phyloP scores from a whole-genome alignment of 1,140 invertebrate species.

The Drosophila equinoxialis region DNA sequence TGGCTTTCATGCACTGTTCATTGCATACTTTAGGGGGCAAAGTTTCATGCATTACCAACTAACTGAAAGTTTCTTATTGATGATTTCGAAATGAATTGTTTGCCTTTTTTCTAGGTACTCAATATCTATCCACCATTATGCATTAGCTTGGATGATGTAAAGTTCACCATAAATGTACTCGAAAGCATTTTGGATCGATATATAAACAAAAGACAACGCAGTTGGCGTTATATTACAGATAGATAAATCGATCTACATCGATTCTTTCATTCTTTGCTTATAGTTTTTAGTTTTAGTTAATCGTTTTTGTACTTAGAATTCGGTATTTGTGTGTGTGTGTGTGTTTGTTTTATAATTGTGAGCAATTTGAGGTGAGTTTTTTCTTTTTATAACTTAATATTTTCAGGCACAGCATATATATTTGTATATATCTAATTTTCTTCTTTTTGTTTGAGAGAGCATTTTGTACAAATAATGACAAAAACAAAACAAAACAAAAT shows the following conservation, averaged over 20 bases:
- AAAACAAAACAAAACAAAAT: neutral
- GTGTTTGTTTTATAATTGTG: neutral
- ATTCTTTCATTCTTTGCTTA: neutral
- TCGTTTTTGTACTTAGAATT: neutral
- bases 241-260: neutral
- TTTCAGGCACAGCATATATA: neutral
- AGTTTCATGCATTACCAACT: neutral
- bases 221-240: conserved; percentile 47
- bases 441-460: neutral
- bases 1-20: too few species aligned
- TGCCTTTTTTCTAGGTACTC: conserved; percentile 87
- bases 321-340: neutral
- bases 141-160: conserved; percentile 92
- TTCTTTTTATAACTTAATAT: neutral
- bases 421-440: neutral
- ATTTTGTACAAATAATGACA: conserved; percentile 10
- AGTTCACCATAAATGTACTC: conserved; percentile 88
- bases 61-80: conserved; percentile 36
- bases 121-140: conserved; percentile 98
- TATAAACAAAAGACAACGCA: conserved; percentile 60
- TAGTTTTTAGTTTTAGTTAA: too few species aligned
- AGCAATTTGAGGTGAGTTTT: conserved; percentile 4
- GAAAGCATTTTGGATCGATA: conserved; percentile 83
- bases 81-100: neutral
- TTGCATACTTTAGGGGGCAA: too few species aligned